Percentiles rank a stretch among this genome's conserved stretches.
Evolutionary conservation across 2,797 vertebrate species (phyloP).

Genomic region (Notamacropus eugenii): DNA sequence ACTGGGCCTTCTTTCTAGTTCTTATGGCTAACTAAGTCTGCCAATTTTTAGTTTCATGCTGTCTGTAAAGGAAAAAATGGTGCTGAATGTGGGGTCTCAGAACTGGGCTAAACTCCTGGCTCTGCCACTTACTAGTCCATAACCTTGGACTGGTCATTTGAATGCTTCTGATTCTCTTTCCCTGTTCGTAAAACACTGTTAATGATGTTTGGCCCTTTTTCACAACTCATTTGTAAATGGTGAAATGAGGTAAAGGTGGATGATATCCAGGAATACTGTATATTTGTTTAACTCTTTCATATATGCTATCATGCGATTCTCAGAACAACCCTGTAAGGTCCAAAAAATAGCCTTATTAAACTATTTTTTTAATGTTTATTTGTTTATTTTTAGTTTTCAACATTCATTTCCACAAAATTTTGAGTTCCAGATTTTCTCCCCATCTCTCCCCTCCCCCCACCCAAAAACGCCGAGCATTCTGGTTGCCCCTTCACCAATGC

Average conservation of each 20-base stretch:
- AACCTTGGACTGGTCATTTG: not conserved
- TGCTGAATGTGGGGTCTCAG: not conserved
- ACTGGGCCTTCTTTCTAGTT: not conserved
- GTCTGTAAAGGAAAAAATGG: not conserved
- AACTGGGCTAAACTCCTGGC: not conserved
- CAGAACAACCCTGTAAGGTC: not conserved
- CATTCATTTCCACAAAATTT: too few relatives aligned
- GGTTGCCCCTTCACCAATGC: too few relatives aligned
- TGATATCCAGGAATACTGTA: not conserved
- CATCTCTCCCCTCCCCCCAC: too few relatives aligned
- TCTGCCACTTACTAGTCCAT: not conserved
- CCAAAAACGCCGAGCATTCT: too few relatives aligned
- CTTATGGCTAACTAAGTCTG: not conserved
- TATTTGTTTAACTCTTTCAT: not conserved
- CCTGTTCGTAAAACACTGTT: not conserved
- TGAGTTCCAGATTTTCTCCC: too few relatives aligned
- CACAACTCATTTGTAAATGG: not conserved
- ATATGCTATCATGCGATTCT: not conserved
- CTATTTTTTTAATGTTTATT: too few relatives aligned
- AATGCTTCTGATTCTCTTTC: not conserved
- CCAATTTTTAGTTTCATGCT: not conserved
- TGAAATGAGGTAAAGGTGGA: not conserved
- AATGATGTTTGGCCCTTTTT: not conserved
- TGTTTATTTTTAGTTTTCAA: too few relatives aligned
- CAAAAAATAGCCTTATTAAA: not conserved